Conservation (phyloP, 2,888 invertebrate genomes). For the Macrosiphum euphorbiae region DNA sequence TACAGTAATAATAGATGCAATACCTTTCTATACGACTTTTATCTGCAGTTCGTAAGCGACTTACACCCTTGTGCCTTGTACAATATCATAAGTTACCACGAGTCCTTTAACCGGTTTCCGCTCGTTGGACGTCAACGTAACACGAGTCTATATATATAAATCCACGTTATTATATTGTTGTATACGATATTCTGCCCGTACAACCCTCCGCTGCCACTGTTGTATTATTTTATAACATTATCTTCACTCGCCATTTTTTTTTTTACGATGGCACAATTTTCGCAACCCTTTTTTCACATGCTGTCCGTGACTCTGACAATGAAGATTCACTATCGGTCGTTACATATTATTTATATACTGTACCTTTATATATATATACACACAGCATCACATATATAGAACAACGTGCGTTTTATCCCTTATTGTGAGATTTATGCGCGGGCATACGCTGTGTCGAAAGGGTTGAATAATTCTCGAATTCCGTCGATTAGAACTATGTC, state of each 20-base stretch:
- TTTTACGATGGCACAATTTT: slow-evolving; percentile 60
- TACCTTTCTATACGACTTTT: background rate
- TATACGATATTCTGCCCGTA: background rate
- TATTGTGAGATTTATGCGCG: slow-evolving; percentile 44
- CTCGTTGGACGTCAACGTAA: background rate
- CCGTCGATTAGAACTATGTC: background rate
- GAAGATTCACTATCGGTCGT: slow-evolving; percentile 57
- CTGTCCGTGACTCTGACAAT: slow-evolving; percentile 60
- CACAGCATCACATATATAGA: background rate
- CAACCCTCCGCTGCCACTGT: slow-evolving; percentile 34
- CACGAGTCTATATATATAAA: slow-evolving; percentile 19
- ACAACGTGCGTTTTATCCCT: background rate
- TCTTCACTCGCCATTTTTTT: slow-evolving; percentile 30
- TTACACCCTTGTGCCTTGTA: background rate
- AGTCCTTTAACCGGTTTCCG: slow-evolving; percentile 46
- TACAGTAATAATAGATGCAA: background rate
- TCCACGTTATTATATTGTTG: background rate
- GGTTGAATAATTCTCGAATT: background rate
- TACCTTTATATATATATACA: too few relatives aligned
- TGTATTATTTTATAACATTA: background rate
- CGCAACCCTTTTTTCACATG: slow-evolving; percentile 63
- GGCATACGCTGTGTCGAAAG: background rate
- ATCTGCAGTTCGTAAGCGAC: background rate
- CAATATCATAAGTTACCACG: background rate
- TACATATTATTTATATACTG: slow-evolving; percentile 15